Base-by-base conservation (phyloP, 2,113 vertebrate species). In the Ctenomys sociabilis region DNA sequence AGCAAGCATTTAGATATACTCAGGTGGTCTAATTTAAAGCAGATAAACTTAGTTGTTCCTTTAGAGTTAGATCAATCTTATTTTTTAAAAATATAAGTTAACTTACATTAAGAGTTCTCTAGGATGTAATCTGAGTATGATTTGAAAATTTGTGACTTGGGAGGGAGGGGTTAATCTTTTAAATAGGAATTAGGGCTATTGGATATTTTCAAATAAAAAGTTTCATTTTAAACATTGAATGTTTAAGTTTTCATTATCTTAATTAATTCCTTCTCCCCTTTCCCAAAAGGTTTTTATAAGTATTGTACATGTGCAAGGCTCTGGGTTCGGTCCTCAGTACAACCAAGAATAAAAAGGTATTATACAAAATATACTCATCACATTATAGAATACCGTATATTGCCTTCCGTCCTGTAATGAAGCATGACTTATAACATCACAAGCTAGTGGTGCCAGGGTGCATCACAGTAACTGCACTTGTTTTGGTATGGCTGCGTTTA, bases 121-220 rank as follows among this genome's bases (percentile, higher is more conserved):
- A 22, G 17, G 54, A 88, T 89, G 80, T 66, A 37, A 89, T 93
- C 73, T 95, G 30, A 92, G 26, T 77, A 19, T n/a, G 10, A 77
- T 89, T 89, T 96, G 64, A 86, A 28, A 92, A 92, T 21, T 63
- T 82, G 22, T 88, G 66, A 81, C 96, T 94, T 85, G 28, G 64
- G 37, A 95, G 37, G 45, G 32, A 89, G 52, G 19, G 90, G 16
- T n/a, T 68, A 73, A 91, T 59, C 10, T 90, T 95, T 83, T 85
- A 40, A 90, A n/a, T 93, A 95, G 37, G 45, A 45, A 57, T 93
- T 85, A 57, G 37, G 77, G 81, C 81, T 95, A 64, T 90, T 88
- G 83, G 59, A 40, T 73, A 45, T 94, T 93, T 93, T 91, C 49
- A 83, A 82, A 80, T 86, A 89, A 75, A 86, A 94, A 88, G n/a